Conservation (phyloP, 2,888 invertebrate species). For the Candidula unifasciata region DNA sequence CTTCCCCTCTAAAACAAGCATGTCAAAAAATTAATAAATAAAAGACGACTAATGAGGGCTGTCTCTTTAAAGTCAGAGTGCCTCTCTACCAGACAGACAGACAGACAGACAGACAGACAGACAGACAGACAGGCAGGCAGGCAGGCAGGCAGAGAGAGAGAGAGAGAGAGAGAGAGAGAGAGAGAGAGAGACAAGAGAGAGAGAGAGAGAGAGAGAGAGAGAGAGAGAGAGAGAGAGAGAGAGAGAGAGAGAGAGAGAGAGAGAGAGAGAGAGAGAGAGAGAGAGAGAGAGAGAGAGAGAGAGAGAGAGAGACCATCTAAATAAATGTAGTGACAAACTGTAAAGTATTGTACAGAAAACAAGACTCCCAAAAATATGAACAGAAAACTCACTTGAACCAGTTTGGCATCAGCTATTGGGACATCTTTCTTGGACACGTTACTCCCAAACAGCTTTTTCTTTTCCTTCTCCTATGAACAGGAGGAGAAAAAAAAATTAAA, state of each 20-base stretch:
- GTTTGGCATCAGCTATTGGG: constrained; percentile 62
- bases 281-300: constrained; percentile 17
- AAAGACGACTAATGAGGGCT: too few relatives aligned
- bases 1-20: too few relatives aligned
- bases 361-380: background rate
- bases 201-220: constrained; percentile 16
- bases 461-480: constrained; percentile 72
- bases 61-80: too few relatives aligned
- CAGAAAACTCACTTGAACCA: constrained; percentile 3
- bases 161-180: too few relatives aligned
- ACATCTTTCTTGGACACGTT: constrained; percentile 73
- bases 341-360: too few relatives aligned
- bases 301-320: constrained; percentile 1
- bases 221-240: background rate
- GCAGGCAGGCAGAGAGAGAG: too few relatives aligned
- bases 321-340: too few relatives aligned
- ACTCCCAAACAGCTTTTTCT: constrained; percentile 68
- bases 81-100: too few relatives aligned
- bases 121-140: too few relatives aligned
- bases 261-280: constrained; percentile 23
- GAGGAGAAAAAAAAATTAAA: background rate
- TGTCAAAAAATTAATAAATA: too few relatives aligned
- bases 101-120: too few relatives aligned
- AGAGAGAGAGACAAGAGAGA: too few relatives aligned
- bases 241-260: constrained; percentile 31